These are phyloP conservation scores for Sanderia malayensis DNA, from an alignment of 30 jellyfish, hydroid and myxozoan genomes.

Conservation along the genomic window DNA sequence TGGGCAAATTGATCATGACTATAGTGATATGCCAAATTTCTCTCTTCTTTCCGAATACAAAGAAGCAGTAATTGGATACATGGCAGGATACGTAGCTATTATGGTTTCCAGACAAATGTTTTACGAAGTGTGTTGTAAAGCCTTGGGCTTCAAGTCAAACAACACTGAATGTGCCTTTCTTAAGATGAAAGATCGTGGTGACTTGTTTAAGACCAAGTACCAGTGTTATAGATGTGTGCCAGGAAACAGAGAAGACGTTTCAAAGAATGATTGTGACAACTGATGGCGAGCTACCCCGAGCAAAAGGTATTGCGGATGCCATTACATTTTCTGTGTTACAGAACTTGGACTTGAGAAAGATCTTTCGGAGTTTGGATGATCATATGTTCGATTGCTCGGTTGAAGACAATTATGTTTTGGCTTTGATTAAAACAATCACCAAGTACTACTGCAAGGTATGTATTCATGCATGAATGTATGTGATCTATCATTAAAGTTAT, in stretches of 20 bases:
- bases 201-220: constrained; percentile 47
- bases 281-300: constrained; percentile 62
- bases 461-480: too few species aligned
- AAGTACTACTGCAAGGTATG: too few species aligned
- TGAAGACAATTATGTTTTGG: constrained; percentile 47
- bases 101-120: constrained; percentile 22
- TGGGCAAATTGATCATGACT: too few species aligned
- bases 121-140: constrained; percentile 24
- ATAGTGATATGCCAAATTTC: too few species aligned
- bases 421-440: too few species aligned
- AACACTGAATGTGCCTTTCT: constrained; percentile 8
- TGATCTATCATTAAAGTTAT: too few species aligned
- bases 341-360: constrained; percentile 14
- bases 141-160: constrained; percentile 23
- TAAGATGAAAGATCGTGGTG: constrained; percentile 65
- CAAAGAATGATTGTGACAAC: constrained; percentile 45
- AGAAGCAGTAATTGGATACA: too few species aligned
- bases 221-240: constrained; percentile 53
- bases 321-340: constrained; percentile 39
- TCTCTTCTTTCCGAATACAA: too few species aligned
- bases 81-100: constrained; percentile 61
- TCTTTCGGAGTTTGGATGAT: constrained; percentile 32
- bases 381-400: constrained; percentile 59
- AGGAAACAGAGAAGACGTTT: constrained; percentile 48
- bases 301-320: constrained; percentile 32